Percentiles rank a stretch among this genome's conserved stretches.
phyloP scores from a whole-genome alignment of 2,797 vertebrate species.

The Schizopygopsis pylzovi region DNA sequence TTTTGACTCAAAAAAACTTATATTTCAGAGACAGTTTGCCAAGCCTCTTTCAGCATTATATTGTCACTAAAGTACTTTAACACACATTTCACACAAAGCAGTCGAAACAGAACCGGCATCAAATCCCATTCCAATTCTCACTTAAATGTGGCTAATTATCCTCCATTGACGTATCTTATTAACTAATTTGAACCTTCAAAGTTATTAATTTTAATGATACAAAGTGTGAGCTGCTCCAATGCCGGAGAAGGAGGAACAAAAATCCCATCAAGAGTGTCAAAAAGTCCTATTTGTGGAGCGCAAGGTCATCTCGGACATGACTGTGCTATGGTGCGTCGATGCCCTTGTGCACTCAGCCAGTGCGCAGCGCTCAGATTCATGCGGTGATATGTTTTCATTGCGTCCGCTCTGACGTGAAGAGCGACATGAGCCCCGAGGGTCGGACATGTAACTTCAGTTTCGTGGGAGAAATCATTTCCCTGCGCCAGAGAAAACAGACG shows the following conservation, averaged over 20 bases:
- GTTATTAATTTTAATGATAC: neutral
- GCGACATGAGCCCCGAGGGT: constrained; percentile 41
- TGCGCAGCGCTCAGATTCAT: constrained; percentile 32
- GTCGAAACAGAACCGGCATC: constrained; percentile 33
- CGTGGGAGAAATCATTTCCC: constrained; percentile 26
- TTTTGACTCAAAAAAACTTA: neutral
- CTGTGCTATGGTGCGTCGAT: constrained; percentile 21
- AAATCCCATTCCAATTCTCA: constrained; percentile 12
- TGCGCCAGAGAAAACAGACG: constrained; percentile 21
- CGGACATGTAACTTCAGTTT: constrained; percentile 43
- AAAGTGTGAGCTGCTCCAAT: neutral
- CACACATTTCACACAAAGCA: neutral
- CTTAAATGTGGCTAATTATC: neutral
- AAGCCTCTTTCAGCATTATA: neutral
- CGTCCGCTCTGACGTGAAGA: constrained; percentile 53
- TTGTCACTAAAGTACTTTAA: neutral
- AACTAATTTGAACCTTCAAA: neutral
- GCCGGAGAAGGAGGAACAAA: neutral
- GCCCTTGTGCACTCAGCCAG: constrained; percentile 39
- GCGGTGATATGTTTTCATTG: constrained; percentile 36
- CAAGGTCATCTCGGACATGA: constrained; percentile 32
- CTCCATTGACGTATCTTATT: neutral
- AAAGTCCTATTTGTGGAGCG: constrained; percentile 1
- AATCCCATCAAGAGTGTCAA: neutral
- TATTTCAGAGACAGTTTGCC: neutral